Percentiles rank a stretch among this genome's conserved stretches.
Evolutionary conservation across 1,140 invertebrate species (phyloP).

Genomic region (Melipona quadrifasciata): DNA sequence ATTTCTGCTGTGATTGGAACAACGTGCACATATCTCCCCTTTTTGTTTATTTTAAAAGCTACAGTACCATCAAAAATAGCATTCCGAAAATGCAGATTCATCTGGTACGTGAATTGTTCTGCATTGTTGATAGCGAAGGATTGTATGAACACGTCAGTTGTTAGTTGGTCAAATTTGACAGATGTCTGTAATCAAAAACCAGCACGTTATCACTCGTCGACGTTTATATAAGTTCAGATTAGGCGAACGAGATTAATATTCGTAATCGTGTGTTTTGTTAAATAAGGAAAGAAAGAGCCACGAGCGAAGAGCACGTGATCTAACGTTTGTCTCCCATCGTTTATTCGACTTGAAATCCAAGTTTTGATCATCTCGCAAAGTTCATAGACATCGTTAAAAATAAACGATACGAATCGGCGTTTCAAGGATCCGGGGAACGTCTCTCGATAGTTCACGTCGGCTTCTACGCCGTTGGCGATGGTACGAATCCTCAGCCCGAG

Average conservation of each 20-base stretch:
- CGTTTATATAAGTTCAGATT: slow-evolving; percentile 44
- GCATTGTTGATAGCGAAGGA: background rate
- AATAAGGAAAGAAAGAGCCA: background rate
- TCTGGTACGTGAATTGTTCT: background rate
- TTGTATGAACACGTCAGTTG: background rate
- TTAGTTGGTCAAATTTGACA: background rate
- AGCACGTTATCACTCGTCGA: slow-evolving; percentile 35
- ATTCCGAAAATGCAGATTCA: no score
- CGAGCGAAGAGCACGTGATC: background rate
- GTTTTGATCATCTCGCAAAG: background rate
- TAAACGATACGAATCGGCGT: background rate
- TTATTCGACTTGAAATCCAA: background rate
- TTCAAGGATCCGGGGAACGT: background rate
- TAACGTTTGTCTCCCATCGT: no score
- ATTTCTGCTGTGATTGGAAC: background rate
- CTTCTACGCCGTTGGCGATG: slow-evolving; percentile 33
- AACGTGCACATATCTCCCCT: no score
- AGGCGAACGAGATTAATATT: slow-evolving; percentile 39
- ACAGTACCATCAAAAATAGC: no score
- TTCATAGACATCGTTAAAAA: background rate
- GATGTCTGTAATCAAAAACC: slow-evolving; percentile 29
- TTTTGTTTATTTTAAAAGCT: background rate
- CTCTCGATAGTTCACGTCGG: background rate
- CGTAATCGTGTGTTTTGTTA: background rate
- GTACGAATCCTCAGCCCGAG: slow-evolving; percentile 16